phyloP scores from a whole-genome alignment of 2,797 vertebrate species.

The Eptatretus atami region DNA sequence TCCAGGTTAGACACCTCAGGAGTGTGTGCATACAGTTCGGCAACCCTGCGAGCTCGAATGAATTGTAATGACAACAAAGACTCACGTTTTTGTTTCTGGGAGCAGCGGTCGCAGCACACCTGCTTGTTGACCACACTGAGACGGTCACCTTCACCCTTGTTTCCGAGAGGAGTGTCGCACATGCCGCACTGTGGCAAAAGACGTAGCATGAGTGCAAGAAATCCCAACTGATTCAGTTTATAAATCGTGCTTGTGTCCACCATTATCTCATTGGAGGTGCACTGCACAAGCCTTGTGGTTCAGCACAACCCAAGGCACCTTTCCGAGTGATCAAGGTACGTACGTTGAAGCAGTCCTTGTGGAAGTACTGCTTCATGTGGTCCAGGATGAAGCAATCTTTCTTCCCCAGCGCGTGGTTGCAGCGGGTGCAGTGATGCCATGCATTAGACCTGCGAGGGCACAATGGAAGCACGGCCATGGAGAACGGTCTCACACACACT shows the following conservation, averaged over 20 bases:
- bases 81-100: background rate
- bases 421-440: background rate
- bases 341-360: slow-evolving; percentile 77
- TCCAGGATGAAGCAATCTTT: slow-evolving; percentile 25
- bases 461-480: background rate
- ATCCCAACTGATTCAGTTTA: too few species aligned
- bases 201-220: background rate
- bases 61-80: too few species aligned
- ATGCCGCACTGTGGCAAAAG: background rate
- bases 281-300: too few species aligned
- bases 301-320: too few species aligned
- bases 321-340: background rate
- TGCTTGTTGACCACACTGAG: slow-evolving; percentile 1
- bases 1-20: too few species aligned
- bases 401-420: slow-evolving; percentile 1
- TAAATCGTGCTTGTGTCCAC: too few species aligned
- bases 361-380: slow-evolving; percentile 57
- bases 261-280: too few species aligned
- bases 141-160: background rate
- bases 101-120: slow-evolving; percentile 2
- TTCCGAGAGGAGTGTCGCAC: background rate
- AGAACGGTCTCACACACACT: too few species aligned
- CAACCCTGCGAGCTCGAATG: too few species aligned
- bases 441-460: slow-evolving; percentile 2
- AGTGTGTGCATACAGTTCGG: too few species aligned